Percentiles rank a stretch among this genome's conserved stretches.
Conservation (phyloP, 2,888 invertebrate genomes). For the Tetrapedia diversipes region DNA sequence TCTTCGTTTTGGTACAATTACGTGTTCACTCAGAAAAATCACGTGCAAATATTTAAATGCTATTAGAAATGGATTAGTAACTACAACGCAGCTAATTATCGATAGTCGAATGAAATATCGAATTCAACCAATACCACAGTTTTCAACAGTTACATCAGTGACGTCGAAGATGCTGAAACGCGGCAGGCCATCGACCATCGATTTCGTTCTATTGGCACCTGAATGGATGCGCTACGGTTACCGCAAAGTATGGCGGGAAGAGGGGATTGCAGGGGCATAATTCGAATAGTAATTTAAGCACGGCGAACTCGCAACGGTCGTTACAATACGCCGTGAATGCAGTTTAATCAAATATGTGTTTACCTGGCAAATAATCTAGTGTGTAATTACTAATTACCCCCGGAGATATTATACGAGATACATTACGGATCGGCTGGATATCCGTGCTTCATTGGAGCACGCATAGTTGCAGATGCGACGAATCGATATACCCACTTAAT, state of each 20-base stretch:
- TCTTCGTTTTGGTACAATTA: too few species aligned
- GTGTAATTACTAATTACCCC: conserved; percentile 63
- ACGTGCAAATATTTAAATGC: too few species aligned
- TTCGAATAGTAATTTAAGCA: conserved; percentile 58
- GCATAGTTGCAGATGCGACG: conserved; percentile 1
- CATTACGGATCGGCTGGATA: conserved; percentile 35
- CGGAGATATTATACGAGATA: conserved; percentile 47
- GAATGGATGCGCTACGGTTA: conserved; percentile 20
- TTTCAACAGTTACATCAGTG: neutral
- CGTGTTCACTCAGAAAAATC: too few species aligned
- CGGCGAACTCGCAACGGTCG: conserved; percentile 50
- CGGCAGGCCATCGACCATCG: conserved; percentile 23
- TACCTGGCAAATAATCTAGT: conserved; percentile 58
- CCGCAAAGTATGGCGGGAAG: neutral
- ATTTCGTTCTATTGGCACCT: conserved; percentile 20
- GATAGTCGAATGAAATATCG: neutral
- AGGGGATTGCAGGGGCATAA: conserved; percentile 42
- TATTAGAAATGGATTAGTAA: too few species aligned
- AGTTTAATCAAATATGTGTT: conserved; percentile 65
- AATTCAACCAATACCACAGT: neutral
- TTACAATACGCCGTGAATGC: conserved; percentile 57
- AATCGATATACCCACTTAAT: conserved; percentile 28
- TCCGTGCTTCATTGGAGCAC: conserved; percentile 31
- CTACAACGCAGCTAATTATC: too few species aligned
- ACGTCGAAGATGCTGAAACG: conserved; percentile 3